phyloP scores from a whole-genome alignment of 2,888 invertebrate genomes.

The Agrenia bidenticulata region DNA sequence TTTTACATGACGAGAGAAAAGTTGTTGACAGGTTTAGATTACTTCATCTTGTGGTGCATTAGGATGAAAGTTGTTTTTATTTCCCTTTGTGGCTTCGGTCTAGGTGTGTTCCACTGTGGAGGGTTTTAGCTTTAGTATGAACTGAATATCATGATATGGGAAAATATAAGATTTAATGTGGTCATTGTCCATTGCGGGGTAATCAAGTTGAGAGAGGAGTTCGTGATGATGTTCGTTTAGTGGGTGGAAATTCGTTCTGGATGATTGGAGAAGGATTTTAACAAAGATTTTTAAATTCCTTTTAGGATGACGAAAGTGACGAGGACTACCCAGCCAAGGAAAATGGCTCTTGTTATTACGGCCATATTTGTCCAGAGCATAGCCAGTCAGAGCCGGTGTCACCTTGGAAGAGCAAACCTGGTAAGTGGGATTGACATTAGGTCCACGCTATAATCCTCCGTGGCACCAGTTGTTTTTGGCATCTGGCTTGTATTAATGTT shows the following conservation, averaged over 20 bases:
- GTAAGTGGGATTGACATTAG: conserved; percentile 20
- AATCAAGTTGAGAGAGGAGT: not conserved
- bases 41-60: not conserved
- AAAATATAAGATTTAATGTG: conserved; percentile 12
- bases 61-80: conserved; percentile 13
- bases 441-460: not conserved
- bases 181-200: conserved; percentile 9
- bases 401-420: conserved; percentile 47
- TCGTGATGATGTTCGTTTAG: not conserved
- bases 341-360: conserved; percentile 45
- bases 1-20: not conserved
- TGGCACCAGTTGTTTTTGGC: no score
- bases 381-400: conserved; percentile 51
- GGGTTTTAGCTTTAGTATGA: no score
- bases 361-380: conserved; percentile 51
- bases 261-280: conserved; percentile 3
- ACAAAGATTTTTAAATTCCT: conserved; percentile 4
- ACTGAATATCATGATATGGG: conserved; percentile 15
- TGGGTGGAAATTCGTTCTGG: not conserved
- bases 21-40: conserved; percentile 8
- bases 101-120: not conserved
- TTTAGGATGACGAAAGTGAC: conserved; percentile 46
- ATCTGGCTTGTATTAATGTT: not conserved
- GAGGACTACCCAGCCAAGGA: conserved; percentile 40
- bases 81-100: conserved; percentile 5